Base-by-base conservation (phyloP, 1,140 invertebrate genomes). In the Eupeodes corollae region DNA sequence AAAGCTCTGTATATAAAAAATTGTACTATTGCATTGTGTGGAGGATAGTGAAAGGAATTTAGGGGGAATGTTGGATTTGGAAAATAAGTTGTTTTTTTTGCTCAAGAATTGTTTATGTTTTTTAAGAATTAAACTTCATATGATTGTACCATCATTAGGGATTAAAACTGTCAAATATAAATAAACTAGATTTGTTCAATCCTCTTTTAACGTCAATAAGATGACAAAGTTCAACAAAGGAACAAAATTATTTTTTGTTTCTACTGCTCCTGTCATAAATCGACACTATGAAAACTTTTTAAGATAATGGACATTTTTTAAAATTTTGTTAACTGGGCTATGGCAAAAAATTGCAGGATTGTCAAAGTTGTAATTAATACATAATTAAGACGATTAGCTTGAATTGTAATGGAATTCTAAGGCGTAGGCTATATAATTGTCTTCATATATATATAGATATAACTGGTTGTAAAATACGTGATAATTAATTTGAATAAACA, bases 11-110 rank as follows among this genome's bases (percentile, higher is more conserved):
- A 44, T 38, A 61, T 61, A 62, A 62, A 55, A 66, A 61, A 51
- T 65, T 66, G 63, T 66, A 66, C 63, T 66, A 66, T 66, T 66
- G 63, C 63, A 66, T 59, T 61, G 63, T 66, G 61, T 66, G 63
- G 63, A 66, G 63, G 63, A 66, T 51, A 44, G 55, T 56, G 49
- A 44, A 49, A 48, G 51, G 46, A 45, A 42, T 44, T 46, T 42
- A 15, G 18, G 13, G 41, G 19, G 52, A 46, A 42, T 21, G 11
- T 44, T 44, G 21, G n/a, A n/a, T n/a, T n/a, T n/a, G n/a, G n/a
- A n/a, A n/a, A n/a, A n/a, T n/a, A n/a, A 46, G 21, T 12, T 49
- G 15, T 49, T 13, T 49, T 19, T 44, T 42, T 21, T 5, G 35
- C 10, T 5, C 3, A 37, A 14, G 3, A 37, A 10, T n/a, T 5